Conservation (phyloP, 1,140 invertebrate genomes). For the Lasioglossum albipes region DNA sequence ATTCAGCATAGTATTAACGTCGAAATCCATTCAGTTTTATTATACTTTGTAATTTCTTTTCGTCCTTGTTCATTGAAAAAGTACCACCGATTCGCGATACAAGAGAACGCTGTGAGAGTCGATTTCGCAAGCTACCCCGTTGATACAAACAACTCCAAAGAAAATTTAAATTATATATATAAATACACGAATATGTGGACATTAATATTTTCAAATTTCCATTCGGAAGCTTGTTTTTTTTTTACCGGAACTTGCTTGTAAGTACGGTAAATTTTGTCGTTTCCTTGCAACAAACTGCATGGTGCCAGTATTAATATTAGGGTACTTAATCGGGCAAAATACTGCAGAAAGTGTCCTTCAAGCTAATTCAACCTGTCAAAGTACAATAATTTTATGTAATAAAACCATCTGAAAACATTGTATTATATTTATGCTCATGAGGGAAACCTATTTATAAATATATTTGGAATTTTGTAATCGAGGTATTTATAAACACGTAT, state of each 20-base stretch:
- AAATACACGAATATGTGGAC: neutral
- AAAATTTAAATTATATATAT: neutral
- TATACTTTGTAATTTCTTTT: no score
- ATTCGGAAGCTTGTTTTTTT: neutral
- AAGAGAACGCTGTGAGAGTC: neutral
- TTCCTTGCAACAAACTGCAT: neutral
- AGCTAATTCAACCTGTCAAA: no score
- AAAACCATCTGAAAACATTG: no score
- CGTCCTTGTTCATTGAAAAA: no score
- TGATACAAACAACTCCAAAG: neutral
- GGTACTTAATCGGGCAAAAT: slow-evolving; percentile 15
- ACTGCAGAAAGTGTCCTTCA: neutral
- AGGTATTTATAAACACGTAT: neutral
- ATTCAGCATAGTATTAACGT: no score
- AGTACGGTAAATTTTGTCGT: neutral
- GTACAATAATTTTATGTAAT: no score
- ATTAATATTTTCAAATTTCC: neutral
- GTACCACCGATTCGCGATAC: neutral
- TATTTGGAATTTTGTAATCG: neutral
- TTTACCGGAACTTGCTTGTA: neutral
- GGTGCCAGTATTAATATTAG: slow-evolving; percentile 32
- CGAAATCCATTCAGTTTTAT: no score
- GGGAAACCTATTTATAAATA: neutral
- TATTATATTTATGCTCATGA: no score
- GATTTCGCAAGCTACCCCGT: neutral